Conservation (phyloP, 1,140 invertebrate genomes). For the Cydia amplana region DNA sequence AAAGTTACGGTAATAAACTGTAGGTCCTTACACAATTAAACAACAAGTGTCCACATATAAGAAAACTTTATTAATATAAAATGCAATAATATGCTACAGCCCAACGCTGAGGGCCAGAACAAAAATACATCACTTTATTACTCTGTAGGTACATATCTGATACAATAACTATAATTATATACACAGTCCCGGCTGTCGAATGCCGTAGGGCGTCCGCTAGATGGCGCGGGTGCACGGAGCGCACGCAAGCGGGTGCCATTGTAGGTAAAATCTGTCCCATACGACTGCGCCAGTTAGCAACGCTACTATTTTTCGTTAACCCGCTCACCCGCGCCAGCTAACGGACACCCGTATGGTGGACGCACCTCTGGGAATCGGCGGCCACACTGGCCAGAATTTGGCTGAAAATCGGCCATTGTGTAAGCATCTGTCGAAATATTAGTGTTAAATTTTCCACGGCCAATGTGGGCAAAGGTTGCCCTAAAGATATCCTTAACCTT, state of each 20-base stretch:
- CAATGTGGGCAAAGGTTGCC: too few relatives aligned
- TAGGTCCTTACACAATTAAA: conserved; percentile 30
- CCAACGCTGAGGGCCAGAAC: conserved; percentile 46
- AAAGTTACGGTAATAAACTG: too few relatives aligned
- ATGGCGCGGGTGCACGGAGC: too few relatives aligned
- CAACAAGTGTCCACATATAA: conserved; percentile 63
- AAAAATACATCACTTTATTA: conserved; percentile 45
- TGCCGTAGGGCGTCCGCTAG: background rate
- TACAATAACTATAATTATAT: conserved; percentile 35
- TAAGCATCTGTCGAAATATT: background rate
- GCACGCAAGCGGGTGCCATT: too few relatives aligned
- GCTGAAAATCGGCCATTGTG: background rate
- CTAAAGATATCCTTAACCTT: too few relatives aligned
- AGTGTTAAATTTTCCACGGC: too few relatives aligned
- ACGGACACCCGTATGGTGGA: background rate
- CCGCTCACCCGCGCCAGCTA: too few relatives aligned
- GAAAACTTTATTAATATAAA: conserved; percentile 77
- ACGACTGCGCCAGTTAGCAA: too few relatives aligned
- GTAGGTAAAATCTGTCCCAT: too few relatives aligned
- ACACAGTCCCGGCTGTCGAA: background rate
- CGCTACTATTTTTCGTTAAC: too few relatives aligned
- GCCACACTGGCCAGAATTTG: background rate
- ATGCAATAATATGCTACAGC: conserved; percentile 62
- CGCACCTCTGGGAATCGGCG: background rate
- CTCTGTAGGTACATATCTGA: conserved; percentile 43